phyloP scores from a whole-genome alignment of 2,113 vertebrate species.

The Oplegnathus fasciatus region DNA sequence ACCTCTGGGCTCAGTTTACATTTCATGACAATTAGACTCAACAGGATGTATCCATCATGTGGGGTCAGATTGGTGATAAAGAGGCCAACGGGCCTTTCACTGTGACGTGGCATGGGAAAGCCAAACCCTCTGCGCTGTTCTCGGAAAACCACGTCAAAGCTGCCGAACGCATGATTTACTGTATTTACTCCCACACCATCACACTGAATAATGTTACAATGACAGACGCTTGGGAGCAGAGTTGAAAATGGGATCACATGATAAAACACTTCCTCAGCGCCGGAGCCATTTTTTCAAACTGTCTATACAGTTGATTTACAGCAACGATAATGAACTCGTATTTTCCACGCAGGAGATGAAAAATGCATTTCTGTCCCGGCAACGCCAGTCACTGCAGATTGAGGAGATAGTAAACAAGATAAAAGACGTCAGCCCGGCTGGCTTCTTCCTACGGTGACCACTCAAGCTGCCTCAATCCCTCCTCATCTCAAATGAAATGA shows the following conservation, averaged over 20 bases:
- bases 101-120: conserved; percentile 72
- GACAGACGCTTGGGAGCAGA: conserved; percentile 56
- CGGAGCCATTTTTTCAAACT: conserved; percentile 43
- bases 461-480: conserved; percentile 42
- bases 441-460: conserved; percentile 31
- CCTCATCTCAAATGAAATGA: conserved; percentile 47
- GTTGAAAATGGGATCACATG: conserved; percentile 39
- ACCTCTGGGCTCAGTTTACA: conserved; percentile 75
- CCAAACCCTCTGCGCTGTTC: conserved; percentile 21
- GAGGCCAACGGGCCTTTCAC: conserved; percentile 41
- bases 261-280: conserved; percentile 48
- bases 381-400: conserved; percentile 16
- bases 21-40: conserved; percentile 76
- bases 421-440: conserved; percentile 19
- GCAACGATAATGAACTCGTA: conserved; percentile 41
- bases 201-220: conserved; percentile 37
- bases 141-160: conserved; percentile 28
- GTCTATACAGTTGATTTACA: conserved; percentile 55
- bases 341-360: conserved; percentile 32
- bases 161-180: conserved; percentile 63
- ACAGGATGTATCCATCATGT: conserved; percentile 78
- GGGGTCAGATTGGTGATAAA: conserved; percentile 79
- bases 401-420: conserved; percentile 56
- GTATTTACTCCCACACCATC: conserved; percentile 47
- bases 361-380: conserved; percentile 42